phyloP scores from a whole-genome alignment of 2,888 invertebrate genomes.

The Thereva nobilitata region DNA sequence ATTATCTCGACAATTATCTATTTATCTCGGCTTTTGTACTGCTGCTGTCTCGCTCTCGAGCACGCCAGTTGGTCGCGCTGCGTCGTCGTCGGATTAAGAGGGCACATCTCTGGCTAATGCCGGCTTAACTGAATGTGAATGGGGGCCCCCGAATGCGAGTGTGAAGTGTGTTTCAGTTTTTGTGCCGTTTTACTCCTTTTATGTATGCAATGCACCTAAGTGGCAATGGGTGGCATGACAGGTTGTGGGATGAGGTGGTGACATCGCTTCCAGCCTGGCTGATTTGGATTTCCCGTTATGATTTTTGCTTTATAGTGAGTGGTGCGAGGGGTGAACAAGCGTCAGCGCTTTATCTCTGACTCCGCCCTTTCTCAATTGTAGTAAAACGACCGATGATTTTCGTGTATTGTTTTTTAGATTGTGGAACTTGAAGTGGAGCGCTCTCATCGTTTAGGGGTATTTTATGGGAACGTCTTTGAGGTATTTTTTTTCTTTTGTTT shows the following conservation, averaged over 20 bases:
- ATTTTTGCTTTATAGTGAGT: too few relatives aligned
- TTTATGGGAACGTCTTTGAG: too few relatives aligned
- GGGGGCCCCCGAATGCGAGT: constrained; percentile 16
- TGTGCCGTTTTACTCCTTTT: constrained; percentile 26
- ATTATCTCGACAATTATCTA: constrained; percentile 29
- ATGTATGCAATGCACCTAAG: constrained; percentile 27
- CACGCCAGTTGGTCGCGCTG: neutral
- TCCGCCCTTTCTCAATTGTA: too few relatives aligned
- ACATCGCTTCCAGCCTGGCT: too few relatives aligned
- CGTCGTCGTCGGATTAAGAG: constrained; percentile 18
- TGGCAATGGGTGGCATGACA: neutral
- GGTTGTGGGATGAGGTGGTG: neutral
- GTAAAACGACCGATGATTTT: too few relatives aligned
- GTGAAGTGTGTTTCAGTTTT: constrained; percentile 27
- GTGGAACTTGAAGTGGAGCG: too few relatives aligned
- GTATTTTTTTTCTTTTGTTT: too few relatives aligned
- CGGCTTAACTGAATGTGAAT: constrained; percentile 28
- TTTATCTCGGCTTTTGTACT: constrained; percentile 7
- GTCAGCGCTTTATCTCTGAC: too few relatives aligned
- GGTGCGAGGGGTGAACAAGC: too few relatives aligned
- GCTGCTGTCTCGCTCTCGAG: neutral
- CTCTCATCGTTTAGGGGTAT: too few relatives aligned
- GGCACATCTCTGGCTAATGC: constrained; percentile 28
- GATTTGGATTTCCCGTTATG: too few relatives aligned
- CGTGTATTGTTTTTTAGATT: too few relatives aligned